phyloP scores from a whole-genome alignment of 2,797 vertebrate genomes.

The Cuniculus paca region DNA sequence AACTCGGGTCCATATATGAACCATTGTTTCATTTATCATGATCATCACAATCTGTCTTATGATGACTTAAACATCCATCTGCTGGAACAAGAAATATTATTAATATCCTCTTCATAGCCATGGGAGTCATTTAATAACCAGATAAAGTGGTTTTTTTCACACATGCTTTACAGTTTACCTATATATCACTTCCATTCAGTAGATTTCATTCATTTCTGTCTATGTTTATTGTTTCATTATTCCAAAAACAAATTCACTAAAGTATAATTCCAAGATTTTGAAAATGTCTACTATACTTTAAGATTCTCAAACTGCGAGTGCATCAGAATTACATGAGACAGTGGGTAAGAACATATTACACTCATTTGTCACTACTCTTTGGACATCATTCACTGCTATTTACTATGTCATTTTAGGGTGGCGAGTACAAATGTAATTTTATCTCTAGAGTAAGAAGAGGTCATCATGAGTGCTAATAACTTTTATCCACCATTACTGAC shows the following conservation, averaged over 20 bases:
- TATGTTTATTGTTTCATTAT: slow-evolving; percentile 64
- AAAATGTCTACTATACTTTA: slow-evolving; percentile 14
- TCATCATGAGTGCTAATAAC: slow-evolving; percentile 1
- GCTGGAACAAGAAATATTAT: slow-evolving; percentile 15
- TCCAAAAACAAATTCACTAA: slow-evolving; percentile 65
- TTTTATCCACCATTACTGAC: not conserved
- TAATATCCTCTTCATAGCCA: not conserved
- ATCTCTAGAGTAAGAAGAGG: slow-evolving; percentile 53
- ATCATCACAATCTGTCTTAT: not conserved
- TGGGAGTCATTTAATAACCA: slow-evolving; percentile 15
- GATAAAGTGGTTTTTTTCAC: slow-evolving; percentile 30
- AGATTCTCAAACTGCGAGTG: not conserved
- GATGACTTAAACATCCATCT: not conserved
- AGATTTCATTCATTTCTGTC: slow-evolving; percentile 39
- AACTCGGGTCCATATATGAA: not conserved
- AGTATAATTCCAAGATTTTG: slow-evolving; percentile 65
- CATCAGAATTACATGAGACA: not conserved
- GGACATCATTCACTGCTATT: slow-evolving; percentile 8
- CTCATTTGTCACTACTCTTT: slow-evolving; percentile 5
- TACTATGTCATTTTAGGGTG: slow-evolving; percentile 63
- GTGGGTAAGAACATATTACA: not conserved
- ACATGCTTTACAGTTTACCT: slow-evolving; percentile 2
- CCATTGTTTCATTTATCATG: not conserved
- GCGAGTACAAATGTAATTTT: slow-evolving; percentile 63
- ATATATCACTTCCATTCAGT: slow-evolving; percentile 21